Evolutionary conservation across 2,888 invertebrate genomes (phyloP).

Genomic region (Ichneumon xanthorius): DNA sequence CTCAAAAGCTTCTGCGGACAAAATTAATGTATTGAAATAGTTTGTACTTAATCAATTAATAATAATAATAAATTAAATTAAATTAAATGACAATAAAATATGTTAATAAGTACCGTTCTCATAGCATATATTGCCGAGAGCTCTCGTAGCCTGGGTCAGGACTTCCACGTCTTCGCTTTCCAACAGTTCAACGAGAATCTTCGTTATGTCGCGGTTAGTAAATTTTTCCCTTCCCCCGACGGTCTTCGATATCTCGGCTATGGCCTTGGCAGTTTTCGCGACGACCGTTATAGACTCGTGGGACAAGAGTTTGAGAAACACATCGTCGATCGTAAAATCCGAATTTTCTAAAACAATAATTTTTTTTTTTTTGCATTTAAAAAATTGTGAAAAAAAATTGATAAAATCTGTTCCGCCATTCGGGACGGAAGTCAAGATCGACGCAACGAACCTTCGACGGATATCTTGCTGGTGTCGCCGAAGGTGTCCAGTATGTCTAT

Average conservation of each 20-base stretch:
- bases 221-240: conserved; percentile 91
- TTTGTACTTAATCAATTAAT: no score
- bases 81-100: not conserved
- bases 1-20: no score
- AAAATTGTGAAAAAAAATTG: not conserved
- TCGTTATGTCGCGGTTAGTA: conserved; percentile 88
- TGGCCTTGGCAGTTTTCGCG: conserved; percentile 88
- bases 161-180: conserved; percentile 85
- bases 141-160: conserved; percentile 91
- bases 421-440: not conserved
- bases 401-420: not conserved
- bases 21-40: no score
- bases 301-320: conserved; percentile 76
- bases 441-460: conserved; percentile 70
- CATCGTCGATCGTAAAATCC: conserved; percentile 75
- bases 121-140: conserved; percentile 95
- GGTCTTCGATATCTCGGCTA: conserved; percentile 93
- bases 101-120: conserved; percentile 88
- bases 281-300: conserved; percentile 77
- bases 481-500: conserved; percentile 74
- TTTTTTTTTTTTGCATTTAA: not conserved
- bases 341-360: conserved; percentile 71
- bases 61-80: no score
- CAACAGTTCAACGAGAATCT: conserved; percentile 87
- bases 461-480: conserved; percentile 73